A percentile compares a stretch with the other conserved stretches of the same genome.
phyloP scores from a whole-genome alignment of 2,888 invertebrate species.

The Serripes groenlandicus region DNA sequence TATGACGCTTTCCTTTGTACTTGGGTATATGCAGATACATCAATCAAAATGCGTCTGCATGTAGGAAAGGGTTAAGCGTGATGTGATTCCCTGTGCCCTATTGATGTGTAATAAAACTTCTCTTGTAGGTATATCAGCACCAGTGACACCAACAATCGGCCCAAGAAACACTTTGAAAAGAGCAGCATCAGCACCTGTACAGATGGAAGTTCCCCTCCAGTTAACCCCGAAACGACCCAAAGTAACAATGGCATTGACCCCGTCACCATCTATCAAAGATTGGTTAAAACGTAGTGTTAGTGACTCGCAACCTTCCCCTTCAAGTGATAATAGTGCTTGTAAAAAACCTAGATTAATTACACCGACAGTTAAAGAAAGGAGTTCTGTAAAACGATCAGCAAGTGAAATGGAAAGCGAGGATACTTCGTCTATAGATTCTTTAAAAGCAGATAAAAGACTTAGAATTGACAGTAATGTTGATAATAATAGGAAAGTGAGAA shows the following conservation, averaged over 20 bases:
- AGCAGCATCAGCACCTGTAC: constrained; percentile 47
- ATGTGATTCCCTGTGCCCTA: background rate
- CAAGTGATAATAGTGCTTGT: background rate
- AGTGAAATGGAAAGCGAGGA: constrained; percentile 15
- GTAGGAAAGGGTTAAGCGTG: too few species aligned
- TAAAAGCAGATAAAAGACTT: constrained; percentile 7
- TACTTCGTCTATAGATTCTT: background rate
- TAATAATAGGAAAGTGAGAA: background rate
- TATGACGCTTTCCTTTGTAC: too few species aligned
- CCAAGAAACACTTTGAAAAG: constrained; percentile 40
- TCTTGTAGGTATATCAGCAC: constrained; percentile 12
- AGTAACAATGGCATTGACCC: constrained; percentile 24
- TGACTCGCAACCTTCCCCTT: constrained; percentile 18
- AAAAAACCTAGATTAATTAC: constrained; percentile 12
- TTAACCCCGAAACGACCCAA: constrained; percentile 57
- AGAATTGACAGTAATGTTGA: background rate
- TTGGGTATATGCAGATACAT: too few species aligned
- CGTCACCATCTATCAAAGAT: constrained; percentile 73
- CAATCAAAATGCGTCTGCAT: too few species aligned
- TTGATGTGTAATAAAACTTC: background rate
- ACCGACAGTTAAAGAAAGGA: background rate
- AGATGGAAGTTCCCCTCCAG: constrained; percentile 18
- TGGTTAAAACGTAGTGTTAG: constrained; percentile 70
- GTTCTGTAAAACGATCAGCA: constrained; percentile 15
- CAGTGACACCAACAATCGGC: constrained; percentile 1